Percentiles rank a stretch among this genome's conserved stretches.
Conservation (phyloP, 2,797 vertebrate species). For the Hozukius guyotensis region DNA sequence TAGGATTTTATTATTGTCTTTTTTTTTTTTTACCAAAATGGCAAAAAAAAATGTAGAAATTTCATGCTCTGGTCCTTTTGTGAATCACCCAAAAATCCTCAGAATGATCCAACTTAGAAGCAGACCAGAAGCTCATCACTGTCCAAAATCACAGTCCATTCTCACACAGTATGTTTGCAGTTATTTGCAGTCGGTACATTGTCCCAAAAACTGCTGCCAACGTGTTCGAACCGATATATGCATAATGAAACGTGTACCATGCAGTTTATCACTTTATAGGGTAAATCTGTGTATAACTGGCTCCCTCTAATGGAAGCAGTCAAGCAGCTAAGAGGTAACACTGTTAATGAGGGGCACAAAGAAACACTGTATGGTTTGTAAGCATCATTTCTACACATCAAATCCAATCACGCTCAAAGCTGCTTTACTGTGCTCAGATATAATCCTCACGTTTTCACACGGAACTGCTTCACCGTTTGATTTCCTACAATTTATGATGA, state of each 20-base stretch:
- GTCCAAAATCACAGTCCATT: not conserved
- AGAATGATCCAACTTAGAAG: not conserved
- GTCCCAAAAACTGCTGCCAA: not conserved
- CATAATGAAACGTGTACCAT: not conserved
- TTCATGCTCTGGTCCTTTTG: not conserved
- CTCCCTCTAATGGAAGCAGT: slow-evolving; percentile 64
- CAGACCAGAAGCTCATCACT: not conserved
- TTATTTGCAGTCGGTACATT: not conserved
- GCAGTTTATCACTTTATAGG: slow-evolving; percentile 11
- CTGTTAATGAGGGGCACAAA: not conserved
- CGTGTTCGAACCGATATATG: not conserved
- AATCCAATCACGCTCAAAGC: not conserved
- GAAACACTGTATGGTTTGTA: not conserved
- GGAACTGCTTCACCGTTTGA: not conserved
- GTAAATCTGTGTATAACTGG: slow-evolving; percentile 42
- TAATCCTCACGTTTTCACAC: not conserved
- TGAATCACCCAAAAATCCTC: not conserved
- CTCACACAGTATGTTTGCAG: not conserved
- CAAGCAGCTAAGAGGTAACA: not conserved
- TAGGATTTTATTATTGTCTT: not conserved
- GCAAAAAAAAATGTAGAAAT: not conserved
- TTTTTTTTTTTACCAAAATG: not conserved
- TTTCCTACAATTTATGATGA: not conserved
- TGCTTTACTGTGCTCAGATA: not conserved
- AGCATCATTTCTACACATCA: not conserved